Evolutionary conservation across 2,797 vertebrate species (phyloP).

Genomic region (Pseudomugil tenellus): DNA sequence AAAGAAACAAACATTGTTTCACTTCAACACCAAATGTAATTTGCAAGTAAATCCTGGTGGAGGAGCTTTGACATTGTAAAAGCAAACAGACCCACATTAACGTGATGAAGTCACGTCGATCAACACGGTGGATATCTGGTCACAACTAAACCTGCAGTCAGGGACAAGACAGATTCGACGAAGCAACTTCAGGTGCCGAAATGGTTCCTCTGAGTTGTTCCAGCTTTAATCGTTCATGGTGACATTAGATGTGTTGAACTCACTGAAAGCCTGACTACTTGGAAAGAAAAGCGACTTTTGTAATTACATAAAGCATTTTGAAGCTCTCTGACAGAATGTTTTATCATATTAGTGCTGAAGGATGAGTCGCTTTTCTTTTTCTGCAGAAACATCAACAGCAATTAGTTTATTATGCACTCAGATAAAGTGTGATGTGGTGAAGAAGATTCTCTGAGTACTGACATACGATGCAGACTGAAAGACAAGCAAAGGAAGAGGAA

Average conservation of each 20-base stretch:
- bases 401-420: background rate
- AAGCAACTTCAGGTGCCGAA: no score
- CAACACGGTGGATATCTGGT: no score
- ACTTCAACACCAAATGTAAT: no score
- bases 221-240: background rate
- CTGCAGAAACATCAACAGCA: background rate
- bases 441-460: background rate
- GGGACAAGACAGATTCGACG: no score
- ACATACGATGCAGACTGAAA: slow-evolving; percentile 37
- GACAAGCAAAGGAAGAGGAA: slow-evolving; percentile 20
- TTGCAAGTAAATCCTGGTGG: no score
- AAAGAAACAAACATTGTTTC: no score
- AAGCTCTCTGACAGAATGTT: background rate
- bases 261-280: background rate
- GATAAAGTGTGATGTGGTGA: background rate
- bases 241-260: background rate
- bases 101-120: no score
- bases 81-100: no score
- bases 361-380: background rate
- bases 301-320: background rate
- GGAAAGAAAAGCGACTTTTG: background rate
- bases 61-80: no score
- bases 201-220: no score
- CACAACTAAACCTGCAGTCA: no score
- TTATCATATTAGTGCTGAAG: background rate